Percentiles rank a stretch among this genome's conserved stretches.
These are phyloP conservation scores for Diceros bicornis DNA, from an alignment of 2,797 vertebrate species.

Conservation along the genomic window DNA sequence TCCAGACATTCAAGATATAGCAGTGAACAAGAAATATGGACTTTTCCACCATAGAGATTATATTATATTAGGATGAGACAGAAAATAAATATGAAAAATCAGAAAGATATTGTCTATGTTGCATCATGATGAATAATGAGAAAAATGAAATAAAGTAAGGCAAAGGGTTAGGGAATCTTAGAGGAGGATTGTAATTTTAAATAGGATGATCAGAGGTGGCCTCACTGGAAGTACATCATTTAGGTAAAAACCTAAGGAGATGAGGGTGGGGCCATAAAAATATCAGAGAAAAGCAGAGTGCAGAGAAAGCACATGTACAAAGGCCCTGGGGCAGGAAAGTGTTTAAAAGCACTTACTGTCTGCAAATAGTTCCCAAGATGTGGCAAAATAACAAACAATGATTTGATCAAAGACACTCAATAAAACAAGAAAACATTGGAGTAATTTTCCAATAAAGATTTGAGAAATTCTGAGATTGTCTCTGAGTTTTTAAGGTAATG, in stretches of 20 bases:
- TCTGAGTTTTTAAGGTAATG: background rate
- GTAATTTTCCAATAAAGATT: background rate
- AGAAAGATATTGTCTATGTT: background rate
- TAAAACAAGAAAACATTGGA: constrained; percentile 2
- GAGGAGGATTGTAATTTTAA: background rate
- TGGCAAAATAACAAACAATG: background rate
- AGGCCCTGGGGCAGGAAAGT: background rate
- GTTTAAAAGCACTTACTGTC: background rate
- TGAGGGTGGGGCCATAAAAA: background rate
- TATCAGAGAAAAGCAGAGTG: background rate
- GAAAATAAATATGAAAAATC: constrained; percentile 29
- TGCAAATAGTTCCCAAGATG: background rate
- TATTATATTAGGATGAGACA: background rate
- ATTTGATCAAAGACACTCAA: background rate
- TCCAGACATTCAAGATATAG: background rate
- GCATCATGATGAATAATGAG: background rate
- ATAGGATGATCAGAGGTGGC: background rate
- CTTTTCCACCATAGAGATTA: background rate
- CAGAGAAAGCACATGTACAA: background rate
- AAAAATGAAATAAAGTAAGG: constrained; percentile 11
- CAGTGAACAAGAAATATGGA: background rate
- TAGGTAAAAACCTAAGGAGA: background rate
- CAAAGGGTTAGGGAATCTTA: background rate
- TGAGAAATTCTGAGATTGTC: constrained; percentile 22
- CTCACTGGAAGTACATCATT: background rate